These are phyloP conservation scores for Magallana angulata DNA, from an alignment of 1,140 invertebrate species.

Conservation along the genomic window DNA sequence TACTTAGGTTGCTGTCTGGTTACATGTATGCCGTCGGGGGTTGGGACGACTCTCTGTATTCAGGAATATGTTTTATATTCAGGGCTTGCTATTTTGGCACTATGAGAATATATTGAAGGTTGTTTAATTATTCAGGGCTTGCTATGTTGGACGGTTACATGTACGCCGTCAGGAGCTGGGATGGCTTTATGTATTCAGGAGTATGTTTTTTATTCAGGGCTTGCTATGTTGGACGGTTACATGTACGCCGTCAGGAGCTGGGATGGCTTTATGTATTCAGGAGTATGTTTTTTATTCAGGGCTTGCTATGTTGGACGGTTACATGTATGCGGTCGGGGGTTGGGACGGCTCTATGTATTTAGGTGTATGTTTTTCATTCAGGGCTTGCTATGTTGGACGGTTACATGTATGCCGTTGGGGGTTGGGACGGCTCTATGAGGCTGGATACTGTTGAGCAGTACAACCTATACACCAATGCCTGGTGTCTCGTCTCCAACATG, in stretches of 20 bases:
- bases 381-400: slow-evolving; percentile 85
- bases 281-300: slow-evolving; percentile 76
- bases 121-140: slow-evolving; percentile 74
- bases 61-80: not conserved
- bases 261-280: slow-evolving; percentile 85
- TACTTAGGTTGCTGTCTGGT: slow-evolving; percentile 83
- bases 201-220: too few relatives aligned
- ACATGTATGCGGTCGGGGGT: slow-evolving; percentile 83
- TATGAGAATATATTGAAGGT: too few relatives aligned
- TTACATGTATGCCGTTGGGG: slow-evolving; percentile 88
- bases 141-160: too few relatives aligned
- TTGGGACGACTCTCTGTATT: slow-evolving; percentile 86
- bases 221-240: slow-evolving; percentile 75
- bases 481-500: slow-evolving; percentile 90
- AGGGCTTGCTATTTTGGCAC: too few relatives aligned
- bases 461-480: slow-evolving; percentile 88
- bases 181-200: too few relatives aligned
- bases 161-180: too few relatives aligned
- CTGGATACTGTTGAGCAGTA: slow-evolving; percentile 90
- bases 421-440: slow-evolving; percentile 89
- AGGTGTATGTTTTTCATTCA: slow-evolving; percentile 56
- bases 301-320: not conserved
- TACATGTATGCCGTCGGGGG: slow-evolving; percentile 89
- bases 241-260: slow-evolving; percentile 90
- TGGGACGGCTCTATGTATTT: slow-evolving; percentile 85